Evolutionary conservation across 2,888 invertebrate genomes (phyloP).

Genomic region (Meloe dianella): DNA sequence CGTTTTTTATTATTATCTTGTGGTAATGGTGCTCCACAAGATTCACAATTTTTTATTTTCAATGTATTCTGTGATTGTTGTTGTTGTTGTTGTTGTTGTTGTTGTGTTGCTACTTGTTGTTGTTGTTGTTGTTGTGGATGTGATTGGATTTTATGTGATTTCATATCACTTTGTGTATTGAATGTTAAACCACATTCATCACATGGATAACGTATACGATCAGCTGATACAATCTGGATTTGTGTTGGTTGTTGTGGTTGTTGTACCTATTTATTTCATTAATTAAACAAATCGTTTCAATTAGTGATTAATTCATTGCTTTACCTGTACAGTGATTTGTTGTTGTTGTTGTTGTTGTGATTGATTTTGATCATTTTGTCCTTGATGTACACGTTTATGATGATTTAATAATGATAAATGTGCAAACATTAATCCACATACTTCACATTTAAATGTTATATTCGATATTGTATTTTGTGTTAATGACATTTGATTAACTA

Average conservation of each 20-base stretch:
- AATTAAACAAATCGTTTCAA: neutral
- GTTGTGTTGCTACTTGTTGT: conserved; percentile 60
- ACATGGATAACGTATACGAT: conserved; percentile 58
- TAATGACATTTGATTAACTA: conserved; percentile 83
- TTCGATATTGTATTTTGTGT: conserved; percentile 79
- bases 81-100: conserved; percentile 61
- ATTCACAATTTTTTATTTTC: conserved; percentile 59
- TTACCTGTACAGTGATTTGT: conserved; percentile 55
- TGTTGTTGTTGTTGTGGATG: conserved; percentile 59
- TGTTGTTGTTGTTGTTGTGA: conserved; percentile 53
- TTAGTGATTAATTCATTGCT: too few species aligned
- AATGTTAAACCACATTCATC: conserved; percentile 59
- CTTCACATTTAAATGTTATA: conserved; percentile 87
- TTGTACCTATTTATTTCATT: conserved; percentile 45
- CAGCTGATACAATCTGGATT: conserved; percentile 67
- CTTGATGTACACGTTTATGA: conserved; percentile 81
- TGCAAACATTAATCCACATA: conserved; percentile 85
- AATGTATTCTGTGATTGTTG: conserved; percentile 52
- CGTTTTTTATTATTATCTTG: conserved; percentile 59
- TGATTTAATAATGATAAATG: conserved; percentile 83
- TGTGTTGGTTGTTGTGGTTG: conserved; percentile 60
- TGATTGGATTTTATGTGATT: conserved; percentile 59
- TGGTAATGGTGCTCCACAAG: conserved; percentile 57
- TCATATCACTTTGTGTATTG: conserved; percentile 56
- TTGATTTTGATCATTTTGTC: conserved; percentile 63